Percentiles rank a stretch among this genome's conserved stretches.
Evolutionary conservation across 2,888 invertebrate species (phyloP).

Genomic region (Andricus curvator): DNA sequence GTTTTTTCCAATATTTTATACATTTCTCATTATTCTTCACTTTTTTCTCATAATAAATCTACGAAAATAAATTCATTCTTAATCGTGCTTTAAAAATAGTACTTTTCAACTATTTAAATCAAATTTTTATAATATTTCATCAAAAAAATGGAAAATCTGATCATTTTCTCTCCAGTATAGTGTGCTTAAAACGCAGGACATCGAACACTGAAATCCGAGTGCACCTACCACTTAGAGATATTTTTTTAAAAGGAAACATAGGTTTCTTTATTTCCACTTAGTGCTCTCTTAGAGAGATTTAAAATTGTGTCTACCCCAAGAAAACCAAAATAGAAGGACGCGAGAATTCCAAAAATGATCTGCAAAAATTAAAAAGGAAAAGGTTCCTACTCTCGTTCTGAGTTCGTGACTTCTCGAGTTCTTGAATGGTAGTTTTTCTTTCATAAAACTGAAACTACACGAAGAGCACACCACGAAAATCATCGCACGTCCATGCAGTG

Average conservation of each 20-base stretch:
- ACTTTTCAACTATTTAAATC: neutral
- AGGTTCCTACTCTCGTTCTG: neutral
- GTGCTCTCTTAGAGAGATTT: slow-evolving; percentile 17
- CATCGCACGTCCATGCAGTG: slow-evolving; percentile 72
- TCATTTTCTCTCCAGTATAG: slow-evolving; percentile 37
- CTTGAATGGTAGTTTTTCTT: slow-evolving; percentile 10
- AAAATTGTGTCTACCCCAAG: neutral
- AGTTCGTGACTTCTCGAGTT: slow-evolving; percentile 12
- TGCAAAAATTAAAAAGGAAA: neutral
- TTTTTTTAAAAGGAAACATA: slow-evolving; percentile 49
- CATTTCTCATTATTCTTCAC: too few species aligned
- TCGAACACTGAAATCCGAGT: slow-evolving; percentile 57
- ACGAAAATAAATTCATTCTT: neutral
- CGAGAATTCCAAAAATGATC: neutral
- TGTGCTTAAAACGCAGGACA: slow-evolving; percentile 51
- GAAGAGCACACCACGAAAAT: slow-evolving; percentile 40
- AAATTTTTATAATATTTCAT: neutral
- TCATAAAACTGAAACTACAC: slow-evolving; percentile 22
- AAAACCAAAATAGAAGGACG: neutral
- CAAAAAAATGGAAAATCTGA: neutral
- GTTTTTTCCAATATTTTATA: too few species aligned
- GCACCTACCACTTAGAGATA: slow-evolving; percentile 65
- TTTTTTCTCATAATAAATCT: neutral
- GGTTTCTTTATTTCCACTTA: slow-evolving; percentile 37
- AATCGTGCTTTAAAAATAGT: neutral